Evolutionary conservation across 2,888 invertebrate species (phyloP).

Genomic region (Agrypnus murinus): DNA sequence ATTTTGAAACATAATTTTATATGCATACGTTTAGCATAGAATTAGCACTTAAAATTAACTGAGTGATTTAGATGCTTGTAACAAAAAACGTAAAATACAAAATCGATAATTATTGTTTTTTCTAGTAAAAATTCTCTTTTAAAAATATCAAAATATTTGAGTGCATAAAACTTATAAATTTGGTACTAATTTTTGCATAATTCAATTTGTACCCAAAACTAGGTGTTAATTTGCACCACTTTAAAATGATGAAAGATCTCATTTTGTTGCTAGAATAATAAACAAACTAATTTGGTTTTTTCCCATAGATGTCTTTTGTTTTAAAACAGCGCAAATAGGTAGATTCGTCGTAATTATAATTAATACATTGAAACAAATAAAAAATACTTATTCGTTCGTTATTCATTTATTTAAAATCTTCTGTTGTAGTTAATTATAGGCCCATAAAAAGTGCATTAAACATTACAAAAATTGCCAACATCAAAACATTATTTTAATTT

Average conservation of each 20-base stretch:
- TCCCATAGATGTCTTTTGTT: background rate
- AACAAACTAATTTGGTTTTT: conserved; percentile 17
- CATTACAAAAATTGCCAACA: too few relatives aligned
- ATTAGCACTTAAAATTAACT: background rate
- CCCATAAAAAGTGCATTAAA: too few relatives aligned
- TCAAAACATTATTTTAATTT: too few relatives aligned
- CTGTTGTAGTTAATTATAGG: too few relatives aligned
- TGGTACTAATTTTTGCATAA: background rate
- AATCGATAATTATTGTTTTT: too few relatives aligned
- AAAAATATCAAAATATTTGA: background rate
- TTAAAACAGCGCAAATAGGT: conserved; percentile 1
- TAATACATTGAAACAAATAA: too few relatives aligned
- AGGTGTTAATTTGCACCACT: background rate
- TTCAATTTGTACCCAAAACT: background rate
- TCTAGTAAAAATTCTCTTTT: too few relatives aligned
- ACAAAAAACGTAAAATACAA: background rate
- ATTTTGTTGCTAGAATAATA: background rate
- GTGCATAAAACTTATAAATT: background rate
- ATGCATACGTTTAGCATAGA: background rate
- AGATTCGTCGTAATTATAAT: too few relatives aligned
- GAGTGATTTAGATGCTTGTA: background rate
- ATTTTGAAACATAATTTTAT: background rate
- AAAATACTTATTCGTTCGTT: too few relatives aligned
- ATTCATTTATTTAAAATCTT: too few relatives aligned
- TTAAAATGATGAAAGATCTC: conserved; percentile 6